Conservation (phyloP, 2,113 vertebrate genomes). For the Podarcis raffonei region DNA sequence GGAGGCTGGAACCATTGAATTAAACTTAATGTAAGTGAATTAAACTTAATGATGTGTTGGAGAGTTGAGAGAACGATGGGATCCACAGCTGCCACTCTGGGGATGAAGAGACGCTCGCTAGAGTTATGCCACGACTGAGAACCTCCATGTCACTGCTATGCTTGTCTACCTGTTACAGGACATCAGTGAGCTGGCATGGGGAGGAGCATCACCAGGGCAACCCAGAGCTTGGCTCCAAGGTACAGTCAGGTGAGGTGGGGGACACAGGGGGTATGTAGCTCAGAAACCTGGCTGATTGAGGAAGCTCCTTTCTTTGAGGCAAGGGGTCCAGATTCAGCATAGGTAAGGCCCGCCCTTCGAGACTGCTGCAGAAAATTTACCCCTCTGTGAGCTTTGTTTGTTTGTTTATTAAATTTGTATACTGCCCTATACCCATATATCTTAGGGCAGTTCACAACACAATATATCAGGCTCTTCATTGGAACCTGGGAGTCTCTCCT, state of each 20-base stretch:
- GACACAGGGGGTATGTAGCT: neutral
- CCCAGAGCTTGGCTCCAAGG: constrained; percentile 86
- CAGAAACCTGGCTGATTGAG: neutral
- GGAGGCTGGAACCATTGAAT: neutral
- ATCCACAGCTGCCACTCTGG: neutral
- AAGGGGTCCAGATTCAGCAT: neutral
- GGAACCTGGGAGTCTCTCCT: neutral
- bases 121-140: neutral
- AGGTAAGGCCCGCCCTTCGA: neutral
- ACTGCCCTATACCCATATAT: too few relatives aligned
- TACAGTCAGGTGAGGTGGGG: constrained; percentile 48
- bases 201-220: constrained; percentile 77
- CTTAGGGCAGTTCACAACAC: too few relatives aligned
- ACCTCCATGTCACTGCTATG: neutral
- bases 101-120: neutral
- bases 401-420: too few relatives aligned
- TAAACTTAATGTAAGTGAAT: neutral
- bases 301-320: neutral
- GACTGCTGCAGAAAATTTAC: neutral
- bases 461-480: neutral
- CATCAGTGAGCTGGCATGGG: constrained; percentile 77
- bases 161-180: constrained; percentile 66
- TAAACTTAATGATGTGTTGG: neutral
- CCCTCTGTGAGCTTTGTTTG: too few relatives aligned
- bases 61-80: neutral